Evolutionary conservation across 92 coral and sea anemone genomes (phyloP).

Genomic region (Palythoa heliodiscus): DNA sequence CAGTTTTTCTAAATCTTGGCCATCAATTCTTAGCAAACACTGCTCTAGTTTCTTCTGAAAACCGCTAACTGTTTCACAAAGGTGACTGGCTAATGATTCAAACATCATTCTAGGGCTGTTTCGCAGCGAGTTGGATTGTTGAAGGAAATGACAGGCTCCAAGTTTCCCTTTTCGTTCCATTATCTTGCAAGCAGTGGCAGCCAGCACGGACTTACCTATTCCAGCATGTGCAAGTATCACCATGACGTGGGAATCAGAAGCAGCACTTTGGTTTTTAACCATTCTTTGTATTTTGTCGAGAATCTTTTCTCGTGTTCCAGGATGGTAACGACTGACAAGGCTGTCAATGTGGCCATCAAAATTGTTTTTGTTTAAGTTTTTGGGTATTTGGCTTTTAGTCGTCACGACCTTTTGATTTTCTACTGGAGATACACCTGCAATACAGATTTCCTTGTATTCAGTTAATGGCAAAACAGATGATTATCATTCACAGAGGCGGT

Average conservation of each 20-base stretch:
- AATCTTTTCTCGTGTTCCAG: slow-evolving; percentile 37
- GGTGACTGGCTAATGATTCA: slow-evolving; percentile 46
- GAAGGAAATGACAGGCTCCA: slow-evolving; percentile 41
- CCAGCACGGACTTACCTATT: slow-evolving; percentile 43
- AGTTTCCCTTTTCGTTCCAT: slow-evolving; percentile 21
- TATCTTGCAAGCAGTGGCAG: slow-evolving; percentile 19
- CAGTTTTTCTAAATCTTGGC: neutral
- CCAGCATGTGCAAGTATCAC: slow-evolving; percentile 41
- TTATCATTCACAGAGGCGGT: no score
- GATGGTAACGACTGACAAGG: slow-evolving; percentile 18
- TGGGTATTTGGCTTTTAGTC: neutral
- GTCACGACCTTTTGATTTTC: neutral
- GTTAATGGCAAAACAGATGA: neutral
- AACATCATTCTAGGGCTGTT: slow-evolving; percentile 35
- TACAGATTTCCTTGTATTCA: neutral
- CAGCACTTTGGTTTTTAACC: neutral
- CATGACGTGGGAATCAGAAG: slow-evolving; percentile 5
- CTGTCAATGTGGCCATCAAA: slow-evolving; percentile 33
- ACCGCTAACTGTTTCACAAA: neutral
- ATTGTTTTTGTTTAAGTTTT: slow-evolving; percentile 24
- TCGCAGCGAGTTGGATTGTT: slow-evolving; percentile 20
- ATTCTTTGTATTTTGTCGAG: slow-evolving; percentile 5
- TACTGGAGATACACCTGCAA: neutral
- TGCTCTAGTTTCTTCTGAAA: slow-evolving; percentile 6
- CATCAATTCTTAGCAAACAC: neutral